Evolutionary conservation across 2,797 vertebrate genomes (phyloP).

Genomic region (Pteronotus mesoamericanus): DNA sequence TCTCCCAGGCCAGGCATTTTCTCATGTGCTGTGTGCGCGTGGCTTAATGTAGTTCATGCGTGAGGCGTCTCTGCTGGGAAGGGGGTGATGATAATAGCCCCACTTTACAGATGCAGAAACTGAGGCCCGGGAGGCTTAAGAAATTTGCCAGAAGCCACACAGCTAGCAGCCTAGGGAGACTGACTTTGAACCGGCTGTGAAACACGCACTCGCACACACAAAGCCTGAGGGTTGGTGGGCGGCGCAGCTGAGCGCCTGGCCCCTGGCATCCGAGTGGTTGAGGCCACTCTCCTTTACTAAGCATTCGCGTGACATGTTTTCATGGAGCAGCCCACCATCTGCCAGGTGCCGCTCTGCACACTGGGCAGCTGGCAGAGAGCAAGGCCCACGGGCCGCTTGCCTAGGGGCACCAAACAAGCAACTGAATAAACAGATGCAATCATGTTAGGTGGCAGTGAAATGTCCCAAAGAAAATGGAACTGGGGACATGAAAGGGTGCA

Average conservation of each 20-base stretch:
- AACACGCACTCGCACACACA: not conserved
- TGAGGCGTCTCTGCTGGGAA: not conserved
- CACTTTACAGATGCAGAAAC: not conserved
- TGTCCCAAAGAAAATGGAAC: not conserved
- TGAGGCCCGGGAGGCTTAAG: not conserved
- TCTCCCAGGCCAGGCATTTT: not conserved
- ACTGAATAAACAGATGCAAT: not conserved
- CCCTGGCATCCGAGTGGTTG: not conserved
- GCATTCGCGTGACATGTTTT: accelerated
- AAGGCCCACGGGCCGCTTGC: not conserved
- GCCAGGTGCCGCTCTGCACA: not conserved
- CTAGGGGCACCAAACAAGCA: not conserved
- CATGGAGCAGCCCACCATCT: not conserved
- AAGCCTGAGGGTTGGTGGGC: not conserved
- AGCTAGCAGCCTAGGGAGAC: not conserved
- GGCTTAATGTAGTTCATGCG: not conserved
- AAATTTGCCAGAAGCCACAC: not conserved
- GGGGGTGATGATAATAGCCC: not conserved
- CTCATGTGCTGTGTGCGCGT: not conserved
- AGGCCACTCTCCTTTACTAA: not conserved
- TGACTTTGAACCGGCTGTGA: not conserved
- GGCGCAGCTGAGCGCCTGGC: not conserved
- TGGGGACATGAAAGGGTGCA: accelerated
- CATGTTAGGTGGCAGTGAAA: not conserved
- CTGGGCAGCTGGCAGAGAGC: not conserved